Base-by-base conservation (phyloP, 1,140 invertebrate species). In the Planococcus citri region DNA sequence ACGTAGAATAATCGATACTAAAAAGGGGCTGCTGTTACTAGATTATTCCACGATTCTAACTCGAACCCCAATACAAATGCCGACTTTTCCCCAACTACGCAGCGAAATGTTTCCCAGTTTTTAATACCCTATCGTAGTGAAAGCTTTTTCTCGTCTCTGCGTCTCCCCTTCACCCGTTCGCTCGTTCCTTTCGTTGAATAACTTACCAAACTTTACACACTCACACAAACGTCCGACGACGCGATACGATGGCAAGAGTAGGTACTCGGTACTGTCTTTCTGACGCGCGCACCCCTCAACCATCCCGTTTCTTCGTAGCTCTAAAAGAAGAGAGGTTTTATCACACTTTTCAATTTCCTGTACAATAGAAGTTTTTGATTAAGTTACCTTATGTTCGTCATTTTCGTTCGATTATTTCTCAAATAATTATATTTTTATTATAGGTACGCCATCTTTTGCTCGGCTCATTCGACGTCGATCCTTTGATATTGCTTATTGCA, bases 1-100 rank as follows among this genome's bases (percentile, higher is more conserved):
- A 51, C 41, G 41, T 51, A 51, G 41, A 51, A 51, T 51, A 51
- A 51, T 51, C 41, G 41, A 51, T 51, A 51, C 41, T 51, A 51
- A 51, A 51, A 51, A 51, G 41, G 41, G 41, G 41, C 41, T 20
- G 41, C 41, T 51, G 41, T 51, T 51, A 51, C 41, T 51, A 51
- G 41, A 51, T 51, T 51, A 51, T 51, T 51, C 41, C 41, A 51
- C 41, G 41, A 51, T 51, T 51, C 41, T 51, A 51, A 51, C 41
- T 51, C 41, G 41, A 51, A 51, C 41, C 41, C 41, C 41, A 20
- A 51, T 51, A 51, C 41, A 17, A 51, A 51, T 51, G 41, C n/a
- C 41, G 41, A 51, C 41, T 51, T 51, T 20, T 20, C n/a, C 41
- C 41, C 41, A 51, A 51, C 41, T 51, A 51, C 41, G 41, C 41